Evolutionary conservation across 1,140 invertebrate genomes (phyloP), one percentile per base, ranked within the genome.

Genomic region (Thereuonema tuberculata): DNA sequence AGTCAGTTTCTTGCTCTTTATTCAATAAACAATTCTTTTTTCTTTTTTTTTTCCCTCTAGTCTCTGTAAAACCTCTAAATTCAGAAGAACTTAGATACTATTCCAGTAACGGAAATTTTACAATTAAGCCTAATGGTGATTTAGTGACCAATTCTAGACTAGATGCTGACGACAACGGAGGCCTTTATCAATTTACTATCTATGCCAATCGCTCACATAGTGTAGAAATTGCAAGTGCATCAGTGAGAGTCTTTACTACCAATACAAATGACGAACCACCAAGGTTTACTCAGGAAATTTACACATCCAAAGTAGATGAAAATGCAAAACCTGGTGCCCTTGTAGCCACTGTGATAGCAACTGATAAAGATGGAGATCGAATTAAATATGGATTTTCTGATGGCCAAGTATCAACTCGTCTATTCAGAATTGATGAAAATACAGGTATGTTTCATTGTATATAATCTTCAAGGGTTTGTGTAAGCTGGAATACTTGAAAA

Each of bases 341-440:
- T 1, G 79, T 94, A 50, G 90, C 89, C 0, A 83, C 80, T 66
- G 88, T 94, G 1, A 76, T 80, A 53, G 90, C 90, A 0, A 81
- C 77, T 27, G 91, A 94, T 72, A 85, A 81, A 0, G 91, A 94
- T 69, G 87, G 87, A 5, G 90, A 94, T 74, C 83, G 83, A 62
- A 80, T 93, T 2, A 84, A 86, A 15, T 95, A 92, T 70, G 82
- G 83, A 56, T 72, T 93, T 15, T 77, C 81, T n/a, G 81, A 82
- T 1, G 29, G 59, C 20, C 1, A 17, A 23, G 2, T 28, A 63
- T 25, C 26, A 50, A 24, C 54, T 27, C 14, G 31, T 15, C 2
- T 62, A 24, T 62, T 62, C 28, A 47, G 26, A 21, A 62, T 62
- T 20, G 60, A 62, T 27, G 17, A 60, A 46, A 58, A 60, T 29